Conservation (phyloP, 2,888 invertebrate genomes). For the Cheilosia pagana region DNA sequence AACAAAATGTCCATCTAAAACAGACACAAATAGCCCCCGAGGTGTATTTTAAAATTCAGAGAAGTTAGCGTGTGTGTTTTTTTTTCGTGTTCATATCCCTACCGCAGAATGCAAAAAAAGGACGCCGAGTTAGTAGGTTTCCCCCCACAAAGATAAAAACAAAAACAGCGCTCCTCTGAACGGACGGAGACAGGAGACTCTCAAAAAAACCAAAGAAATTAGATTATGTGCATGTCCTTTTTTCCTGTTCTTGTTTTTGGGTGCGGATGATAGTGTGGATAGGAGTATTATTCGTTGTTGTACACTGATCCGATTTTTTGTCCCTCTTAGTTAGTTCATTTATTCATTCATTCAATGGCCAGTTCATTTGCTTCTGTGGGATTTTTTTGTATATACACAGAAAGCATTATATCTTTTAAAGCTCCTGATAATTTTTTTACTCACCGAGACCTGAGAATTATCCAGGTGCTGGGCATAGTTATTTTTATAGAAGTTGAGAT, state of each 20-base stretch:
- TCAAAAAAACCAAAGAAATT: conserved; percentile 64
- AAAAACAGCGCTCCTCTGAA: conserved; percentile 38
- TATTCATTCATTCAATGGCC: conserved; percentile 47
- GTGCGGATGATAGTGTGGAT: conserved; percentile 14
- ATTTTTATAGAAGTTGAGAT: conserved; percentile 5
- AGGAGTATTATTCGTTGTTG: conserved; percentile 29
- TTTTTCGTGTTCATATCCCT: conserved; percentile 12
- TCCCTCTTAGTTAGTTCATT: conserved; percentile 46
- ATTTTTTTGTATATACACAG: conserved; percentile 19
- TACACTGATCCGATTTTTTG: conserved; percentile 34
- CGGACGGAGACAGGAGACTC: conserved; percentile 10
- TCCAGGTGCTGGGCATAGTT: conserved; percentile 23
- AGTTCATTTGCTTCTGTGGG: conserved; percentile 46
- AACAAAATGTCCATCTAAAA: conserved; percentile 69
- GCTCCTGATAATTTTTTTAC: conserved; percentile 11
- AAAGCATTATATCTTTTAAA: conserved; percentile 36
- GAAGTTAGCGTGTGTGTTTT: conserved; percentile 46
- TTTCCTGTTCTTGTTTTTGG: conserved; percentile 19
- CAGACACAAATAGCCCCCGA: conserved; percentile 62
- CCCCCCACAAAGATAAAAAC: conserved; percentile 1
- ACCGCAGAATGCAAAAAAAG: conserved; percentile 15
- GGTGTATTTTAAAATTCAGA: conserved; percentile 68
- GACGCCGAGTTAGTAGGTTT: conserved; percentile 11
- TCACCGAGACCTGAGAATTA: conserved; percentile 21
- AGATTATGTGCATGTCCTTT: conserved; percentile 60